Percentiles rank a stretch among this genome's conserved stretches.
These are phyloP conservation scores for Rhombomys opimus DNA, from an alignment of 2,113 vertebrate species.

Conservation along the genomic window DNA sequence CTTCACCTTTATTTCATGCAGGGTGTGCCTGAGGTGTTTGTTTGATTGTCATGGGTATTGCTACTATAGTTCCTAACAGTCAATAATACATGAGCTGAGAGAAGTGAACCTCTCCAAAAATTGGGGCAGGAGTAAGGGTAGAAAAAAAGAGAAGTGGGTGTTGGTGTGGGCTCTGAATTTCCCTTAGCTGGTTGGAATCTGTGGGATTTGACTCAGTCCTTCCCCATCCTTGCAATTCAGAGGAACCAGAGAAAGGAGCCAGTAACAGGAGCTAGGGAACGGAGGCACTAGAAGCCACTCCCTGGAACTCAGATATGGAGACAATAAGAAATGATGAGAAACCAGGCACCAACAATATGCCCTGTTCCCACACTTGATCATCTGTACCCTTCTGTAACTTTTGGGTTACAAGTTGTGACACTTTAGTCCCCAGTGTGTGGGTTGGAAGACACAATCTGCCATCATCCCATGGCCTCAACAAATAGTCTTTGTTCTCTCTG, in stretches of 20 bases:
- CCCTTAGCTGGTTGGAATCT: not conserved
- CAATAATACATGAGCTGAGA: slow-evolving; percentile 52
- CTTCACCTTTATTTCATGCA: slow-evolving; percentile 7
- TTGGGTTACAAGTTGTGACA: not conserved
- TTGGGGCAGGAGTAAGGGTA: not conserved
- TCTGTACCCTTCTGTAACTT: not conserved
- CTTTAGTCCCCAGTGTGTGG: not conserved
- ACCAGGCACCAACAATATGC: not conserved
- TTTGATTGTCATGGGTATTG: not conserved
- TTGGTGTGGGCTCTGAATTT: slow-evolving; percentile 31
- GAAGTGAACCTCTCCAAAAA: not conserved
- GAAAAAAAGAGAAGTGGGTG: not conserved
- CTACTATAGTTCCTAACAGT: slow-evolving; percentile 29
- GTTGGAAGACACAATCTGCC: not conserved
- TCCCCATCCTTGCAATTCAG: slow-evolving; percentile 59
- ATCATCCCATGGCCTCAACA: not conserved
- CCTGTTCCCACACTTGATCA: not conserved
- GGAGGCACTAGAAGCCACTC: not conserved
- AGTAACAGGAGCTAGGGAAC: not conserved
- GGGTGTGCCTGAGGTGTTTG: slow-evolving; percentile 43
- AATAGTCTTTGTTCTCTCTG: not conserved
- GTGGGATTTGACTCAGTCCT: slow-evolving; percentile 8
- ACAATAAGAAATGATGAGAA: not conserved
- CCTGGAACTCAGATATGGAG: not conserved
- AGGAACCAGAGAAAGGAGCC: not conserved